Conservation (phyloP, 2,888 invertebrate genomes). For the Cosmorhoe ocellata region DNA sequence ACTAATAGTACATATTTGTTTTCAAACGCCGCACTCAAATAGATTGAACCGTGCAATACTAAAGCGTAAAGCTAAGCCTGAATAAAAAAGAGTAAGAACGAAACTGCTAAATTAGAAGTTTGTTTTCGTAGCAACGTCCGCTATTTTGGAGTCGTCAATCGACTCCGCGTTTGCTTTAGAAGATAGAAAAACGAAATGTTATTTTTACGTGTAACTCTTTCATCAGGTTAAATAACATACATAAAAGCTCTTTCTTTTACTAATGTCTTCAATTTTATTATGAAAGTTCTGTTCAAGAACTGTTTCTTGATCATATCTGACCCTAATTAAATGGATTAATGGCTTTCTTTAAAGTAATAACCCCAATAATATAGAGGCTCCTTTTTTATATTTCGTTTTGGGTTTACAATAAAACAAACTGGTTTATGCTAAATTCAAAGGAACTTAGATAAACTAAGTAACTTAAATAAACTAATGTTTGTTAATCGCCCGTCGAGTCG, state of each 20-base stretch:
- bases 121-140: slow-evolving; percentile 47
- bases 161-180: slow-evolving; percentile 52
- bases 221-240: slow-evolving; percentile 24
- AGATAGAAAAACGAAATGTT: slow-evolving; percentile 40
- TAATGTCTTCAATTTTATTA: not conserved
- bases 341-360: too few species aligned
- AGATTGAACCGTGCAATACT: not conserved
- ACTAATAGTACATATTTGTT: too few species aligned
- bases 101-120: slow-evolving; percentile 62
- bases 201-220: slow-evolving; percentile 43
- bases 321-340: too few species aligned
- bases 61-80: slow-evolving; percentile 31
- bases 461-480: too few species aligned
- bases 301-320: too few species aligned
- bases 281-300: too few species aligned
- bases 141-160: slow-evolving; percentile 73
- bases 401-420: too few species aligned
- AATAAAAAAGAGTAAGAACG: slow-evolving; percentile 36
- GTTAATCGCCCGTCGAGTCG: too few species aligned
- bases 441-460: too few species aligned
- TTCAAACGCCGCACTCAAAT: slow-evolving; percentile 4
- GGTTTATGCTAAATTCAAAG: too few species aligned
- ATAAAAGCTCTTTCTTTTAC: slow-evolving; percentile 1
- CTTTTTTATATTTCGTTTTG: too few species aligned
- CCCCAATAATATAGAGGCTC: too few species aligned